These are phyloP conservation scores for Rhadinocentrus ornatus DNA, from an alignment of 2,797 vertebrate genomes.

Conservation along the genomic window DNA sequence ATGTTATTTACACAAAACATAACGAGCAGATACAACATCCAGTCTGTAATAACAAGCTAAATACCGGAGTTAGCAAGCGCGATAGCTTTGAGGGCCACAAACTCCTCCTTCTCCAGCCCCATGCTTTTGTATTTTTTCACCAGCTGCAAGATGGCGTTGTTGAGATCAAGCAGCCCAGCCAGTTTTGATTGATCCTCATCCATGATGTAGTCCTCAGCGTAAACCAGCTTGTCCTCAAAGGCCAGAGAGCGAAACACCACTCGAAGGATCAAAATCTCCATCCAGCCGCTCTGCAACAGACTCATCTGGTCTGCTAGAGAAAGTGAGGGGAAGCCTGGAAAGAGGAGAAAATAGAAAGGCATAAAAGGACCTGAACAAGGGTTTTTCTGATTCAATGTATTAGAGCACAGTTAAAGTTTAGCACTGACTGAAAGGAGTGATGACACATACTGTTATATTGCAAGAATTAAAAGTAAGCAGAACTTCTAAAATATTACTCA, in stretches of 20 bases:
- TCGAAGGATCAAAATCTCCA: slow-evolving; percentile 97
- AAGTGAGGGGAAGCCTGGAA: slow-evolving; percentile 92
- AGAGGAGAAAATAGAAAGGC: neutral
- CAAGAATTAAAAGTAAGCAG: neutral
- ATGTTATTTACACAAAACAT: neutral
- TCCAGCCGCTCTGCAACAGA: slow-evolving; percentile 98
- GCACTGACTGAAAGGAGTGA: neutral
- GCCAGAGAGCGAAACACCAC: slow-evolving; percentile 95
- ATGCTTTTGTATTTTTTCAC: slow-evolving; percentile 96
- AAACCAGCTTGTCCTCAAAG: slow-evolving; percentile 94
- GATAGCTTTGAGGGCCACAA: slow-evolving; percentile 97
- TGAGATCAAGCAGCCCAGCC: slow-evolving; percentile 95
- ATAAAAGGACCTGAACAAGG: neutral
- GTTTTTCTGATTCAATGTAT: neutral
- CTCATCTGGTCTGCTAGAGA: slow-evolving; percentile 99
- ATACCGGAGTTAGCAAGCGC: slow-evolving; percentile 98
- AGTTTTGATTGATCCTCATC: slow-evolving; percentile 96
- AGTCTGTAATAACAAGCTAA: slow-evolving; percentile 26
- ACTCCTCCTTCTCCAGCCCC: slow-evolving; percentile 96
- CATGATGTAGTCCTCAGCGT: slow-evolving; percentile 98
- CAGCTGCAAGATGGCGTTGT: slow-evolving; percentile 96
- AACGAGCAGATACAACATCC: neutral
- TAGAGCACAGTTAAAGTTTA: neutral
- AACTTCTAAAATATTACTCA: neutral
- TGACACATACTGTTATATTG: neutral